Base-by-base conservation (phyloP, 2,113 vertebrate genomes). In the Apodemus speciosus region DNA sequence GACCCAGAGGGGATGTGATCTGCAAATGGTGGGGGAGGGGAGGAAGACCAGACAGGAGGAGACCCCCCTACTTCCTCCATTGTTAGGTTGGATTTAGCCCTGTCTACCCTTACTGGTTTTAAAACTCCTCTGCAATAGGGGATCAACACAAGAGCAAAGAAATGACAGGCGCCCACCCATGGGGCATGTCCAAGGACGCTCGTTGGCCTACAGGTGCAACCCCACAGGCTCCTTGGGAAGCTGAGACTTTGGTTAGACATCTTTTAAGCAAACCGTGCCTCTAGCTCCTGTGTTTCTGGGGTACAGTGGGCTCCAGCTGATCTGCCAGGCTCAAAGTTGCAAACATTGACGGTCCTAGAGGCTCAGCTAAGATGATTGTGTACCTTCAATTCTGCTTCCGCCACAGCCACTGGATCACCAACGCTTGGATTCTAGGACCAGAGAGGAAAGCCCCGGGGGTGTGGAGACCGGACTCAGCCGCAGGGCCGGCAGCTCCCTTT, bases 201-300 rank as follows among this genome's bases (percentile, higher is more conserved):
- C 21, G 1, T 3, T 18, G 72, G 40, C 18, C 23, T 0, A 5
- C 0, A 30, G 21, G 69, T 5, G 13, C 40, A 6, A 0, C 25
- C 21, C 49, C 15, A 8, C 2, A 20, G 64, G 40, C 32, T n/a
- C n/a, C 43, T 15, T 11, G 16, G 23, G 25, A 32, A 46, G 30
- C 23, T 2, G 0, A n/a, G 13, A 27, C 68, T 71, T 23, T 14
- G 18, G 11, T 71, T 21, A 20, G 15, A 6, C 56, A 27, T 8
- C 49, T 27, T 1, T 0, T 23, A 51, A 60, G 83, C 30, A 60
- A 35, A 32, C 27, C 0, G 15, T 30, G 43, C 40, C 51, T 21
- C 23, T 9, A 23, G 68, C 62, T 27, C 75, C 94, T 23, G 49
- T 14, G 77, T 60, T 51, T 7, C 2, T 0, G 18, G 46, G 32